These are phyloP conservation scores for Lithodes maja DNA, from an alignment of 2,888 invertebrate species.

Conservation along the genomic window DNA sequence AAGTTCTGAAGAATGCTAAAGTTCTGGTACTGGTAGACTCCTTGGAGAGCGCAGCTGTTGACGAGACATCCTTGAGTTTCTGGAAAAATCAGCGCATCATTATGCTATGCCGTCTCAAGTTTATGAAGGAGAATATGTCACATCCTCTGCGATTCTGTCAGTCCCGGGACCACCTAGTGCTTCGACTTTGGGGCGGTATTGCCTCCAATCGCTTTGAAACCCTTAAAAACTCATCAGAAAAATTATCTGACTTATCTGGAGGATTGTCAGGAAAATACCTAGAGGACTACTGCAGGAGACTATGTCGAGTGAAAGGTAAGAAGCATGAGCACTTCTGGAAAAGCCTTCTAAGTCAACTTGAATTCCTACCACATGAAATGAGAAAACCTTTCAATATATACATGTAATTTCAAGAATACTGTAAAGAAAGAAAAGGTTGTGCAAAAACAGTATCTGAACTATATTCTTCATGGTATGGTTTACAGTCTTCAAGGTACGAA, in stretches of 20 bases:
- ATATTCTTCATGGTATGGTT: conserved; percentile 22
- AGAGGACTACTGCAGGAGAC: conserved; percentile 24
- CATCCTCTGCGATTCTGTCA: background rate
- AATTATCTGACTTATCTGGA: conserved; percentile 13
- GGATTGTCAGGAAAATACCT: conserved; percentile 27
- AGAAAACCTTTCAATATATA: conserved; percentile 44
- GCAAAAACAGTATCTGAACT: conserved; percentile 46
- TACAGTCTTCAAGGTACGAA: conserved; percentile 12
- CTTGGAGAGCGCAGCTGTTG: background rate
- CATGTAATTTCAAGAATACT: background rate
- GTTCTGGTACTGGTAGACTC: conserved; percentile 41
- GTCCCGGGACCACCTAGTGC: conserved; percentile 21
- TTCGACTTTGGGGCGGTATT: conserved; percentile 39
- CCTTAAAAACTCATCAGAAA: background rate
- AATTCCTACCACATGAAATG: conserved; percentile 26
- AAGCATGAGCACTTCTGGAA: background rate
- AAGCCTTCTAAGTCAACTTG: background rate
- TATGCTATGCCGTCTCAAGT: background rate
- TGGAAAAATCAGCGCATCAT: background rate
- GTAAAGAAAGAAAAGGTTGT: background rate
- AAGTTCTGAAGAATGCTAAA: conserved; percentile 21
- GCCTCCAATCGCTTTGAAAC: background rate
- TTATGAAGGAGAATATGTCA: background rate
- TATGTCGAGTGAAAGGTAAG: background rate
- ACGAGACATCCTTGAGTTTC: background rate